Evolutionary conservation across 2,888 invertebrate genomes (phyloP), one percentile per base, ranked within the genome.

Genomic region (Nipponacmea schrenckii): DNA sequence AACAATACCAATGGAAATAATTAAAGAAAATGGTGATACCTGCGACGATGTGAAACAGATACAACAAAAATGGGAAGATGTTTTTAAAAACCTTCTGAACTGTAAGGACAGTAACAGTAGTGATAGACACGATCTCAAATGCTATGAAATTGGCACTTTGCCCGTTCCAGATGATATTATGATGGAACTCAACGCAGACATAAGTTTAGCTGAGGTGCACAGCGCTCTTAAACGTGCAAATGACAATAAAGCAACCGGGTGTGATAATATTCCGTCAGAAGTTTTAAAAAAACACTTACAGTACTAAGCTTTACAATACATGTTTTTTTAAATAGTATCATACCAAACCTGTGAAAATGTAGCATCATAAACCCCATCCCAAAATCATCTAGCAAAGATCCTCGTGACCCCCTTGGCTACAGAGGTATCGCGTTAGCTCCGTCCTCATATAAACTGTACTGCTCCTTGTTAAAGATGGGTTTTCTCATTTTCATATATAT

Each of bases 371-470:
- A 46, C 62, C 73, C 63, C 48, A 75, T 73, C 20, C 71, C 69
- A 15, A 72, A 72, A 69, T 70, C 69, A 12, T 62, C 67, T 45
- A 69, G 67, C 17, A 17, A 17, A 17, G 74, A 72, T 45, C 64
- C 44, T 2, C 44, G 68, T 12, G 69, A 73, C 62, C 73, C 67
- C 5, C n/a, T 71, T 12, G 68, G 67, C 17, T 73, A 74, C 50
- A 74, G 68, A 64, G 72, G 70, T 10, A 74, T 72, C 20, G 27
- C 72, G 8, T 63, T 76, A 50, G 71, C 73, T 14, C 64, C 71
- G 14, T 17, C 69, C 17, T 50, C 72, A 46, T 76, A 76, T 64
- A 76, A 68, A 17, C 24, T 74, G 17, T 74, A 71, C 48, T 73
- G 74, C 69, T 44, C 64, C 44, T 62, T 76, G 14, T n/a, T n/a